Evolutionary conservation across 2,888 invertebrate species (phyloP), one percentile per base, ranked within the genome.

Genomic region (Acanthosepion esculentum): DNA sequence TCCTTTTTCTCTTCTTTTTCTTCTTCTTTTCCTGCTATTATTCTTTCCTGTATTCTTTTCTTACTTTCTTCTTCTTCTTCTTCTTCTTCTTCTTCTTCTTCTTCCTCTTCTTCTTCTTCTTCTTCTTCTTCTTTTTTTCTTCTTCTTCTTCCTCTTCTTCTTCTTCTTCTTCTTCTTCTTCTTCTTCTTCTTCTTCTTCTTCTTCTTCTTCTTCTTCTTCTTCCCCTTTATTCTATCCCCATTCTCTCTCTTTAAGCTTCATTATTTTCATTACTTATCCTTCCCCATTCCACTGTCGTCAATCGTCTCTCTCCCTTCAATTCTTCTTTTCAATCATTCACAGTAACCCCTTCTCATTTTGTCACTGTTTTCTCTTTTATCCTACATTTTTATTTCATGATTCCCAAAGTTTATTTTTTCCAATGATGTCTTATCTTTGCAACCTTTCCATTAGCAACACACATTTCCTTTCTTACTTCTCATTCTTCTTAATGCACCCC

Each of bases 41-140:
- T n/a, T n/a, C n/a, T n/a, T n/a, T n/a, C n/a, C n/a, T n/a, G n/a
- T n/a, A n/a, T n/a, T n/a, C n/a, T n/a, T n/a, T n/a, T n/a, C n/a
- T n/a, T n/a, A n/a, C n/a, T n/a, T n/a, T n/a, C n/a, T n/a, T n/a
- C n/a, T n/a, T n/a, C n/a, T n/a, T n/a, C n/a, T n/a, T n/a, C n/a
- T n/a, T 26, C 29, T n/a, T 8, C 2, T 29, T 26, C 29, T 26
- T 64, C 8, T 29, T 29, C 5, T 78, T n/a, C 12, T 29, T 64
- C 29, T 29, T 7, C n/a, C 12, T 1, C n/a, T 12, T n/a, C 29
- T n/a, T 12, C 29, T 29, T n/a, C n/a, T n/a, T 0, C 0, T n/a
- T 8, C n/a, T n/a, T 15, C 10, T n/a, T 8, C n/a, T n/a, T 0
- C 12, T n/a, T 10, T 78, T 18, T 6, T n/a, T 18, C 78, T 78